Conservation (phyloP, 2,113 vertebrate genomes). For the Petaurus breviceps region DNA sequence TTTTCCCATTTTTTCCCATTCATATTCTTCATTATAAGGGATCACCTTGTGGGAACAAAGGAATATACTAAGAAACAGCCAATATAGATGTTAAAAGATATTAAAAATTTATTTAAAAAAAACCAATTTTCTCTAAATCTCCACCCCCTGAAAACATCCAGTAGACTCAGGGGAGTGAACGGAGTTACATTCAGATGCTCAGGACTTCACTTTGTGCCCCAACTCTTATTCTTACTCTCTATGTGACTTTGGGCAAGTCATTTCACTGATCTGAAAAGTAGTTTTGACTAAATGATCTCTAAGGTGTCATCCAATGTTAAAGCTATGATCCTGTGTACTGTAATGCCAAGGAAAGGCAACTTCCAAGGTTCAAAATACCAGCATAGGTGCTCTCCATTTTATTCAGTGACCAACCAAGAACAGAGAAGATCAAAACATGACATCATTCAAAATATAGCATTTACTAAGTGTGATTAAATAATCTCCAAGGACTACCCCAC, state of each 20-base stretch:
- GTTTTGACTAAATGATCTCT: background rate
- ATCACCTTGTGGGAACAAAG: background rate
- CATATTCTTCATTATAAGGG: background rate
- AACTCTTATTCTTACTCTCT: background rate
- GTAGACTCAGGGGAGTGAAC: background rate
- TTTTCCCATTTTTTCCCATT: background rate
- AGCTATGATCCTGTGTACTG: background rate
- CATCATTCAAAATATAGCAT: too few relatives aligned
- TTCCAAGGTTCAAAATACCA: too few relatives aligned
- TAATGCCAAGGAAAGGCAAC: too few relatives aligned
- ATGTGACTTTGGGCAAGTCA: background rate
- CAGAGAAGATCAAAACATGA: too few relatives aligned
- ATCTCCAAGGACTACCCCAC: too few relatives aligned
- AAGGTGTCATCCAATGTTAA: background rate
- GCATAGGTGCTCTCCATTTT: too few relatives aligned
- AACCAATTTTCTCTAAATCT: background rate
- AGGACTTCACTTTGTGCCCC: background rate
- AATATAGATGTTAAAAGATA: background rate
- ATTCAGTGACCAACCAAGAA: too few relatives aligned
- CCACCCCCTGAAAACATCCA: too few relatives aligned
- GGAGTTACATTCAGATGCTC: background rate
- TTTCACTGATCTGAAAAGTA: background rate
- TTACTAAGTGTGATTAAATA: too few relatives aligned
- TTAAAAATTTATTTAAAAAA: background rate
- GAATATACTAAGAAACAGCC: background rate